These are phyloP conservation scores for Actinostola sp. DNA, from an alignment of 92 coral and sea anemone species.

Conservation along the genomic window DNA sequence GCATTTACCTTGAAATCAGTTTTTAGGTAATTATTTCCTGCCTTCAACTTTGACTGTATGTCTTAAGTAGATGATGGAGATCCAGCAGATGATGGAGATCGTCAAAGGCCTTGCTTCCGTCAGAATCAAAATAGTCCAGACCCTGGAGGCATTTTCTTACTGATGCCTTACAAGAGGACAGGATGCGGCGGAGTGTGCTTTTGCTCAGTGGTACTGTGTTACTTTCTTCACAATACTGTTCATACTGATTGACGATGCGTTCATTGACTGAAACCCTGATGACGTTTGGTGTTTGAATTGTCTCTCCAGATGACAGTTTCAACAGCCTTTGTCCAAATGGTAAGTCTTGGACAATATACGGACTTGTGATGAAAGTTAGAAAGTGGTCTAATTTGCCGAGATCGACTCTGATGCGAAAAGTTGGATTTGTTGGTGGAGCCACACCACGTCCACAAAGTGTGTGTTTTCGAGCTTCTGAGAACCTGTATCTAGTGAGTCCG, in stretches of 20 bases:
- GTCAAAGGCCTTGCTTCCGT: conserved; percentile 54
- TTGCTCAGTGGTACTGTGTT: conserved; percentile 32
- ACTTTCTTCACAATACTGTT: conserved; percentile 45
- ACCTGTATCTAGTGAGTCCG: conserved; percentile 26
- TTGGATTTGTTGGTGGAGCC: conserved; percentile 5
- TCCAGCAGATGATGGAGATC: conserved; percentile 40
- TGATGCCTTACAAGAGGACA: conserved; percentile 57
- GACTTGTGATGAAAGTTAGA: conserved; percentile 46
- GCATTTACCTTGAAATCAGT: conserved; percentile 23
- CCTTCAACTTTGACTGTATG: conserved; percentile 20
- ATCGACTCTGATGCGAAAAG: conserved; percentile 6
- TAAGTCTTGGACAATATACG: conserved; percentile 53
- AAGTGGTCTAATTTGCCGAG: conserved; percentile 48
- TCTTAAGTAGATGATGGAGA: conserved; percentile 22
- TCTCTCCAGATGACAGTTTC: conserved; percentile 32
- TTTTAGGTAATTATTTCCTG: conserved; percentile 20
- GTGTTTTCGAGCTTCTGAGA: conserved; percentile 24
- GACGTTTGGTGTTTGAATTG: conserved; percentile 60
- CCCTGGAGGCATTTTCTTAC: conserved; percentile 61
- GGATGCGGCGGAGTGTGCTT: conserved; percentile 44
- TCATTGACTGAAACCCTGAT: conserved; percentile 54
- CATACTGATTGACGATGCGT: conserved; percentile 52
- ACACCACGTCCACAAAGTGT: conserved; percentile 26
- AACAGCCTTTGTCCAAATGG: conserved; percentile 48
- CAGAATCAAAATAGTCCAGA: conserved; percentile 41